Base-by-base conservation (phyloP, 2,888 invertebrate species). In the Schrankia costaestrigalis region DNA sequence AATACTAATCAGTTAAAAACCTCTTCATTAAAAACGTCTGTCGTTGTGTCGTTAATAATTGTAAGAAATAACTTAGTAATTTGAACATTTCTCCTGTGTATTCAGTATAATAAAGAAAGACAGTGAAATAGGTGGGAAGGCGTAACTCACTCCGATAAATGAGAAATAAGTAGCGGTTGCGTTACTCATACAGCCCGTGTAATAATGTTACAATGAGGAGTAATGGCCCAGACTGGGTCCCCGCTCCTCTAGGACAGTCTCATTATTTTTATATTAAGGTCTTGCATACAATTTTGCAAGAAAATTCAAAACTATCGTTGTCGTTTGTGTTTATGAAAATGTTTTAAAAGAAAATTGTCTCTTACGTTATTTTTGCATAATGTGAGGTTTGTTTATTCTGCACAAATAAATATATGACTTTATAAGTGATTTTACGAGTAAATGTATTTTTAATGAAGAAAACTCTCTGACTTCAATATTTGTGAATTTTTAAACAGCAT, bases 131-230 rank as follows among this genome's bases (percentile, higher is more conserved):
- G 11, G 21, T 24, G 43, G 28, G 29, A 26, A 37, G 32, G 44
- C 36, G 46, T 51, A 57, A 48, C 21, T 54, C 27, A 44, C 25
- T 47, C 29, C 26, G 33, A 51, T 52, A 58, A 55, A 56, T 52
- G 55, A 57, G 42, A 48, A 58, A 42, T 48, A 55, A 55, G 56
- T 37, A 46, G 35, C 41, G 31, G 40, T 35, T 25, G 29, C 38
- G 40, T 43, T 46, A 44, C 35, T 56, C 44, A 55, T 55, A 46
- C 39, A 41, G 40, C 44, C 26, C 14, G 30, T 10, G 37, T 56
- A 52, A 56, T 56, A 56, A 46, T 32, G 39, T 46, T 38, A 34
- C 38, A 55, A 58, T 43, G 44, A 56, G 48, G 32, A 58, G 37
- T 51, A 46, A 56, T 58, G 52, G 52, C 49, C 37, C 42, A 41